A percentile compares a stretch with the other conserved stretches of the same genome.
These are phyloP conservation scores for Panorpa germanica DNA, from an alignment of 2,888 invertebrate species.

Conservation along the genomic window DNA sequence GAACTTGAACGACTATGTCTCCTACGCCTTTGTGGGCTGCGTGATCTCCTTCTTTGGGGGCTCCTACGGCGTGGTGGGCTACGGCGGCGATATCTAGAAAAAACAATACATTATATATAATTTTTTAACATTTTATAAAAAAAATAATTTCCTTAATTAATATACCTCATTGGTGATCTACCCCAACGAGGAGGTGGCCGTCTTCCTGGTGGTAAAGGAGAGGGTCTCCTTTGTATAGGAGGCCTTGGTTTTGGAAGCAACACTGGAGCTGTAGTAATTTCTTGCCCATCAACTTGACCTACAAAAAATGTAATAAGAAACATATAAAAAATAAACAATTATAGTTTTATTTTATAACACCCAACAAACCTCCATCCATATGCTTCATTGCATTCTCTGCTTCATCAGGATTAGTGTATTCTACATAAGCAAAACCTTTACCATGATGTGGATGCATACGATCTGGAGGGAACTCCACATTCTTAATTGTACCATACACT, in stretches of 20 bases:
- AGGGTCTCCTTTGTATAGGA: conserved; percentile 31
- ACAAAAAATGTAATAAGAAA: conserved; percentile 12
- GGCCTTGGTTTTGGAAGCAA: conserved; percentile 55
- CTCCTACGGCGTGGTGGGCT: too few relatives aligned
- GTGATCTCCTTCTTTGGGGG: too few relatives aligned
- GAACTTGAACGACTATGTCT: too few relatives aligned
- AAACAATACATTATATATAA: too few relatives aligned
- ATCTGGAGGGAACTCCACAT: conserved; percentile 79
- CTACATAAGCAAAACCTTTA: conserved; percentile 90
- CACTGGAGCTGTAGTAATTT: conserved; percentile 90
- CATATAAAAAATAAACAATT: conserved; percentile 3
- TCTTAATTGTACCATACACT: conserved; percentile 70
- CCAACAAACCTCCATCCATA: conserved; percentile 80
- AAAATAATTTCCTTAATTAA: too few relatives aligned
- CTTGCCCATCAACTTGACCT: conserved; percentile 91
- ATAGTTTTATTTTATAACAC: conserved; percentile 3
- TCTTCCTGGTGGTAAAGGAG: conserved; percentile 35
- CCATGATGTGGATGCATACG: conserved; percentile 73
- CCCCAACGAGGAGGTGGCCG: conserved; percentile 35
- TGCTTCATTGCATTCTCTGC: conserved; percentile 98
- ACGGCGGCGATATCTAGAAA: too few relatives aligned
- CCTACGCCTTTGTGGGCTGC: too few relatives aligned
- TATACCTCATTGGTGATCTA: conserved; percentile 24
- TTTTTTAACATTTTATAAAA: too few relatives aligned
- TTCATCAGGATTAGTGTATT: conserved; percentile 83